Percentiles rank a stretch among this genome's conserved stretches.
Evolutionary conservation across 2,113 vertebrate genomes (phyloP).

Genomic region (Hippocampus mohnikei): DNA sequence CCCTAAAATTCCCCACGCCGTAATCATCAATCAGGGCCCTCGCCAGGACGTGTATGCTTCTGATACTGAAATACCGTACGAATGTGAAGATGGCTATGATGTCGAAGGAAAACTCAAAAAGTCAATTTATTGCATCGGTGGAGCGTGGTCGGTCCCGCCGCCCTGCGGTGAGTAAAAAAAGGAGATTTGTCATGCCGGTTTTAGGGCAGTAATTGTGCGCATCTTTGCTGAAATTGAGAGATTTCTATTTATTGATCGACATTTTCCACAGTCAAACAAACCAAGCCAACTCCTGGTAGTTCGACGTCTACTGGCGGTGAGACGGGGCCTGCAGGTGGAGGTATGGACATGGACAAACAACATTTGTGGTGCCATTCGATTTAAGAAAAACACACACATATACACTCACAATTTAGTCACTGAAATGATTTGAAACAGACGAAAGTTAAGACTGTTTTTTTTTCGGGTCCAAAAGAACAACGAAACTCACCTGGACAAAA

Average conservation of each 20-base stretch:
- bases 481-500: no score
- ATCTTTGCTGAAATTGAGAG: neutral
- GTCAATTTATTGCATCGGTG: neutral
- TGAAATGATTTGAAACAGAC: no score
- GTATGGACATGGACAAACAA: neutral
- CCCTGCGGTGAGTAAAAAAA: conserved; percentile 26
- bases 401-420: no score
- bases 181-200: neutral
- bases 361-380: neutral
- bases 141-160: neutral
- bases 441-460: no score
- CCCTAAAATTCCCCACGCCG: conserved; percentile 26
- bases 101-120: rapidly evolving
- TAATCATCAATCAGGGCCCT: conserved; percentile 7
- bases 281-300: neutral
- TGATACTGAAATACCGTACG: neutral
- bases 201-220: neutral
- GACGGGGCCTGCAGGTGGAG: neutral
- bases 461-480: no score
- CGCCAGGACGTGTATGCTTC: conserved; percentile 28
- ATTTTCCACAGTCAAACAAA: neutral
- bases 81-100: conserved; percentile 36
- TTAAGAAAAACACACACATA: neutral
- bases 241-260: neutral
- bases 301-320: neutral